phyloP scores from a whole-genome alignment of 2,797 vertebrate species.

The Enteromius treurensis region DNA sequence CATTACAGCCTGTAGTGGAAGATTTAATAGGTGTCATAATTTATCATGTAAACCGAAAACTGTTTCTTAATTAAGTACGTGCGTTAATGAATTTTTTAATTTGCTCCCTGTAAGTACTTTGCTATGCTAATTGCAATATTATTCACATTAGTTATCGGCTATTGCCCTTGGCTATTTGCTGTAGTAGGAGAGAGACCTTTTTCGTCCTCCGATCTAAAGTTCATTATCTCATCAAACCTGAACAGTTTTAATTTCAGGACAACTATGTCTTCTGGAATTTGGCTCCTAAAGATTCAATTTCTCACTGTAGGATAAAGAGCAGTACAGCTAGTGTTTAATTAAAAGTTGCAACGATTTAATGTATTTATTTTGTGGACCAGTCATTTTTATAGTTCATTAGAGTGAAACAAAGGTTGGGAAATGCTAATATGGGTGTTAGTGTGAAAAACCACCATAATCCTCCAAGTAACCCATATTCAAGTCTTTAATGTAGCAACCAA shows the following conservation, averaged over 20 bases:
- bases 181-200: constrained; percentile 83
- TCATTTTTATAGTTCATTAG: constrained; percentile 20
- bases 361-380: constrained; percentile 4
- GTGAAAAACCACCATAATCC: constrained; percentile 27
- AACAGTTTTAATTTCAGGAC: constrained; percentile 60
- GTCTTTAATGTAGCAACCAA: constrained; percentile 8
- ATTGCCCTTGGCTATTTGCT: constrained; percentile 99
- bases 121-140: constrained; percentile 99
- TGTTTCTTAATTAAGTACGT: constrained; percentile 99
- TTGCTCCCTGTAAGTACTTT: constrained; percentile 99
- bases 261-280: constrained; percentile 48
- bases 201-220: constrained; percentile 81
- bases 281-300: constrained; percentile 7
- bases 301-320: background rate
- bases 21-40: constrained; percentile 99
- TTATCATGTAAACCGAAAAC: constrained; percentile 99
- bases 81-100: constrained; percentile 99
- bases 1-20: constrained; percentile 93
- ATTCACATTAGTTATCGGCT: constrained; percentile 99
- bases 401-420: background rate
- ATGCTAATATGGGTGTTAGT: constrained; percentile 4
- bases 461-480: constrained; percentile 30
- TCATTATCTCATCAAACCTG: constrained; percentile 78
- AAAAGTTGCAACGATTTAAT: background rate
- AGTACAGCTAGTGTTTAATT: background rate